Conservation (phyloP, 2,888 invertebrate species). For the Barypeithes pellucidus region DNA sequence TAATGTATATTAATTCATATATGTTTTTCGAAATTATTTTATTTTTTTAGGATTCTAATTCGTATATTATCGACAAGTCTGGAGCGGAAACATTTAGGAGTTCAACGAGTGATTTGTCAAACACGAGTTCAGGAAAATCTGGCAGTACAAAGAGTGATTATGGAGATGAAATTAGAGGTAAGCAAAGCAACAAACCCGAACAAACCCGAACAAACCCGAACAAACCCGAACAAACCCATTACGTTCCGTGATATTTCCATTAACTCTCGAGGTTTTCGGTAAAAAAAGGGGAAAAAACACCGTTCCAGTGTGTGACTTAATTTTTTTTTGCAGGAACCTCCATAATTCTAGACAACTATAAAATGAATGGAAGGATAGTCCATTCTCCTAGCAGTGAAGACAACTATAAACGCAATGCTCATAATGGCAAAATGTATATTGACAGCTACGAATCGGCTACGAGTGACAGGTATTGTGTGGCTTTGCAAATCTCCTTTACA, state of each 20-base stretch:
- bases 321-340: slow-evolving; percentile 65
- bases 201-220: too few relatives aligned
- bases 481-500: too few relatives aligned
- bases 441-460: slow-evolving; percentile 75
- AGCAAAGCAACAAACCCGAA: too few relatives aligned
- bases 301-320: too few relatives aligned
- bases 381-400: slow-evolving; percentile 66
- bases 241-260: too few relatives aligned
- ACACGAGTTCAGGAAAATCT: slow-evolving; percentile 66
- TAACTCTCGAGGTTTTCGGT: too few relatives aligned
- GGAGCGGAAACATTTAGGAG: slow-evolving; percentile 63
- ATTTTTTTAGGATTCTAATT: slow-evolving; percentile 73
- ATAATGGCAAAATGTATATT: slow-evolving; percentile 73
- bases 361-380: slow-evolving; percentile 72
- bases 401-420: slow-evolving; percentile 61
- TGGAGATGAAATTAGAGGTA: slow-evolving; percentile 68
- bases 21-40: neutral
- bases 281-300: too few relatives aligned
- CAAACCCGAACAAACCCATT: too few relatives aligned
- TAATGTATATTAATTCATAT: neutral
- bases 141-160: slow-evolving; percentile 67
- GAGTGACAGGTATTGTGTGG: slow-evolving; percentile 71
- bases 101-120: slow-evolving; percentile 69
- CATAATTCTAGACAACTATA: slow-evolving; percentile 70
- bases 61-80: slow-evolving; percentile 65